Evolutionary conservation across 64 coral and sea anemone species (phyloP).

Genomic region (Dendronephthya gigantea): DNA sequence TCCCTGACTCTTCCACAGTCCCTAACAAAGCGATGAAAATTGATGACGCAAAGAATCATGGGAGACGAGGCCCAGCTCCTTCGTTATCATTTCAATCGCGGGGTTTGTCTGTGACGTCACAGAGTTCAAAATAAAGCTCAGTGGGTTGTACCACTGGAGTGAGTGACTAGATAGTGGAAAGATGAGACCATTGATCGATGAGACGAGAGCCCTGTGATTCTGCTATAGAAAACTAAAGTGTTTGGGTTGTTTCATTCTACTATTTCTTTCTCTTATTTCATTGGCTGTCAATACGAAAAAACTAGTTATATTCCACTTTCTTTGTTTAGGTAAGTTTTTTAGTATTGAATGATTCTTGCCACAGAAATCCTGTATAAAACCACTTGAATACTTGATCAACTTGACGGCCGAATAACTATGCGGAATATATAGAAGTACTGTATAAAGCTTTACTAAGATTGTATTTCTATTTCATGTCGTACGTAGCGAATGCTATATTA

Average conservation of each 20-base stretch:
- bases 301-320: background rate
- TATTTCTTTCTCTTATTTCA: background rate
- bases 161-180: no score
- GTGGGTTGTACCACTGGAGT: no score
- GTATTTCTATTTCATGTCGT: background rate
- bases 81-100: no score
- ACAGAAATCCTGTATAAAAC: background rate
- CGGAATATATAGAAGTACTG: no score
- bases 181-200: no score
- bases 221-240: background rate
- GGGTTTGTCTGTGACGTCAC: no score
- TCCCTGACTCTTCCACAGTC: no score
- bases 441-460: no score
- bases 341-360: background rate
- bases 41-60: no score
- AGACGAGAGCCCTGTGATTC: background rate
- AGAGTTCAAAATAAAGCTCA: no score
- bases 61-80: no score
- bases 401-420: background rate
- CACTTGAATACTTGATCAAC: background rate
- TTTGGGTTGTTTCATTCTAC: background rate
- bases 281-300: background rate
- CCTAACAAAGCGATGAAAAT: no score
- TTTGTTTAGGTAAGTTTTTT: background rate
- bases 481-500: background rate